Conservation (phyloP, 2,797 vertebrate genomes). For the Danio aesculapii region DNA sequence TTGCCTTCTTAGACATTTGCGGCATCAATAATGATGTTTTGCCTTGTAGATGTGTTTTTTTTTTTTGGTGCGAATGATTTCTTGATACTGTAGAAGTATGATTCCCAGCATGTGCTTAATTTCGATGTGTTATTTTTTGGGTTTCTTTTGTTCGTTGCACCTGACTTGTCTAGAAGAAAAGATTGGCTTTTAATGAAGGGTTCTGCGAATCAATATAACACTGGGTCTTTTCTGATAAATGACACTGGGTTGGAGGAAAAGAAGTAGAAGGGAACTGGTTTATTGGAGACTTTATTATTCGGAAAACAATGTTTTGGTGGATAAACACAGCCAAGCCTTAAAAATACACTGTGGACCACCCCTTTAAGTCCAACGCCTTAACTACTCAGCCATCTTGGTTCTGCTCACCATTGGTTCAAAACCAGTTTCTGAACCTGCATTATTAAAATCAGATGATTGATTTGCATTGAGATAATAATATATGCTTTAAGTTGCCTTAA, state of each 20-base stretch:
- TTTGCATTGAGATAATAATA: too few species aligned
- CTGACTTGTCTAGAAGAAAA: slow-evolving; percentile 49
- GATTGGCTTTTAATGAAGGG: slow-evolving; percentile 6
- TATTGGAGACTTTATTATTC: slow-evolving; percentile 24
- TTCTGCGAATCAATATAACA: slow-evolving; percentile 52
- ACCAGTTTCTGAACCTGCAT: too few species aligned
- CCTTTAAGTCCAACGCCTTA: not conserved
- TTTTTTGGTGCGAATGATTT: slow-evolving; percentile 19
- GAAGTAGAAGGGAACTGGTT: slow-evolving; percentile 19
- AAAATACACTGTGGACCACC: too few species aligned
- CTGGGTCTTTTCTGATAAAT: not conserved
- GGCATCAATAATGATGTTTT: too few species aligned
- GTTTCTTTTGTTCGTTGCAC: slow-evolving; percentile 28
- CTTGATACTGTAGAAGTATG: slow-evolving; percentile 53
- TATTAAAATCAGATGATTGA: too few species aligned
- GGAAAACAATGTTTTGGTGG: not conserved
- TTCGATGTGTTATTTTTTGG: slow-evolving; percentile 16
- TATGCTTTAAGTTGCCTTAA: too few species aligned
- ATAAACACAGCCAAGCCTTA: too few species aligned
- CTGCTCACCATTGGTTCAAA: too few species aligned
- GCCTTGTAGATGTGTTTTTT: slow-evolving; percentile 62
- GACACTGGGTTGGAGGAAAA: slow-evolving; percentile 14
- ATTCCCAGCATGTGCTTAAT: slow-evolving; percentile 36
- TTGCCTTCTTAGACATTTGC: too few species aligned
- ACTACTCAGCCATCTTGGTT: slow-evolving; percentile 1